A percentile compares a stretch with the other conserved stretches of the same genome.
phyloP scores from a whole-genome alignment of 92 coral and sea anemone species.

The Galaxea fascicularis region DNA sequence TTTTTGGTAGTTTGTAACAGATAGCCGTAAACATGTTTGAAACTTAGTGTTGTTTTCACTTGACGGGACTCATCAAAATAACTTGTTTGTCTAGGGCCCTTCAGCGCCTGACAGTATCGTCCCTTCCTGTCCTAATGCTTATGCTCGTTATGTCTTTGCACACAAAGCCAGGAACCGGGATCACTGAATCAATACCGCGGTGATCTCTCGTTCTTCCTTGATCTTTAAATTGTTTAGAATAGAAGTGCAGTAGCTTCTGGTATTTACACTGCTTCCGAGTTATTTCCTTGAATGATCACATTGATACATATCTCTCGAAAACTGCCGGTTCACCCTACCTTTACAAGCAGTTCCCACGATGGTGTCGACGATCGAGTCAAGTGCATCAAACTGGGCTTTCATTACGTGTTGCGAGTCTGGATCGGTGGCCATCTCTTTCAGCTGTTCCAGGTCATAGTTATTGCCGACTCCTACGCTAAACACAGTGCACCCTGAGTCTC shows the following conservation, averaged over 20 bases:
- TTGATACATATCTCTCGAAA: no score
- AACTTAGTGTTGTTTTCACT: no score
- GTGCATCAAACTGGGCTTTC: conserved; percentile 61
- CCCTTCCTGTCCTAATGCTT: no score
- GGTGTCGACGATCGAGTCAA: conserved; percentile 53
- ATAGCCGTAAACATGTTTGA: neutral
- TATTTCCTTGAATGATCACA: neutral
- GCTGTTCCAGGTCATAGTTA: conserved; percentile 44
- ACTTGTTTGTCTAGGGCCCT: no score
- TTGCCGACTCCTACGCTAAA: conserved; percentile 77
- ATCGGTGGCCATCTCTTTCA: conserved; percentile 85
- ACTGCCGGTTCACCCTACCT: conserved; percentile 34
- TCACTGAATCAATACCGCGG: neutral
- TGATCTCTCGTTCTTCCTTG: no score
- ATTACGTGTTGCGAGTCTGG: conserved; percentile 85
- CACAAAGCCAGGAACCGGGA: no score
- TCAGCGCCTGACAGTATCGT: no score
- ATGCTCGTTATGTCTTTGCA: no score
- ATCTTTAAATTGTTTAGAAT: neutral
- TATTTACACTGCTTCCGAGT: neutral
- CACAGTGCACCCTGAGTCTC: conserved; percentile 82
- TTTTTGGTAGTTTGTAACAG: neutral
- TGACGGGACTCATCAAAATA: no score
- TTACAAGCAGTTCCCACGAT: conserved; percentile 73
- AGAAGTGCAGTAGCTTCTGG: neutral